Percentiles rank a stretch among this genome's conserved stretches.
phyloP scores from a whole-genome alignment of 2,888 invertebrate species.

The Pollenia labialis region DNA sequence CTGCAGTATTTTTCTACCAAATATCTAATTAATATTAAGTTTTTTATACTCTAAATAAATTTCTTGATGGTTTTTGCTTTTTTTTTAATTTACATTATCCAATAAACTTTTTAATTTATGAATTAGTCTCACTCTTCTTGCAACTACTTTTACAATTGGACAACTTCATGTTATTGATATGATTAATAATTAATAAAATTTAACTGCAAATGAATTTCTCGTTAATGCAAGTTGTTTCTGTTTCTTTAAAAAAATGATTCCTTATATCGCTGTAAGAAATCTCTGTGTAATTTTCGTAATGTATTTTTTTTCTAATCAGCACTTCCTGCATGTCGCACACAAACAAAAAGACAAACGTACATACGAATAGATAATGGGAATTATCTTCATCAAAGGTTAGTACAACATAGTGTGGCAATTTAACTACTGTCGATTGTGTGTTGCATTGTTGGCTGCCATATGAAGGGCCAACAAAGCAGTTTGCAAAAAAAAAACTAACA shows the following conservation, averaged over 20 bases:
- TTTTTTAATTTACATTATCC: background rate
- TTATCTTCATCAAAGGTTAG: background rate
- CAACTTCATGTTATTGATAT: constrained; percentile 14
- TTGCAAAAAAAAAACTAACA: constrained; percentile 31
- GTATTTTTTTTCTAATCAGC: constrained; percentile 64
- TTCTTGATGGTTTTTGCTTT: background rate
- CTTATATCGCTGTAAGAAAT: constrained; percentile 32
- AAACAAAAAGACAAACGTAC: background rate
- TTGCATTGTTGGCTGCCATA: background rate
- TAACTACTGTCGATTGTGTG: constrained; percentile 40
- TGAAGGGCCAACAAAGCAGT: constrained; percentile 55
- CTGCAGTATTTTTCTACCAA: background rate
- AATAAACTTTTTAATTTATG: background rate
- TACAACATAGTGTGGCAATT: constrained; percentile 30
- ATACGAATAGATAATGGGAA: constrained; percentile 9
- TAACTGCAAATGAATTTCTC: constrained; percentile 56
- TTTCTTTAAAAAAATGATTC: background rate
- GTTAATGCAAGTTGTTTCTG: no score
- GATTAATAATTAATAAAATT: constrained; percentile 58
- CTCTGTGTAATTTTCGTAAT: constrained; percentile 49
- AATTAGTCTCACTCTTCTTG: background rate
- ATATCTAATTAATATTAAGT: background rate
- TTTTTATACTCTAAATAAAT: background rate
- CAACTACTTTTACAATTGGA: background rate
- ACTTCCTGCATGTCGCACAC: constrained; percentile 63